Evolutionary conservation across 2,113 vertebrate species (phyloP).

Genomic region (Bubalus kerabau): DNA sequence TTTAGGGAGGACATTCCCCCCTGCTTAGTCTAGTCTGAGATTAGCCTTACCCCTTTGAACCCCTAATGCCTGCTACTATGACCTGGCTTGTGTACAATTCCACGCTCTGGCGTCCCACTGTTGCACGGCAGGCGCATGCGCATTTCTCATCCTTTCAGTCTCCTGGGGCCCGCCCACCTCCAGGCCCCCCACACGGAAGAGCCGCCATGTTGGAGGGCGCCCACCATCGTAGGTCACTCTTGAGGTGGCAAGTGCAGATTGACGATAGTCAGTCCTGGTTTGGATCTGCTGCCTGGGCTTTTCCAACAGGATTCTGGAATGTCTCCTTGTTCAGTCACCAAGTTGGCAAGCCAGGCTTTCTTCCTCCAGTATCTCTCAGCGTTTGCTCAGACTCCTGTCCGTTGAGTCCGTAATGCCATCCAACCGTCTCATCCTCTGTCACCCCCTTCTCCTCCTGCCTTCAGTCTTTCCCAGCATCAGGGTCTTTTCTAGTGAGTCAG

Average conservation of each 20-base stretch:
- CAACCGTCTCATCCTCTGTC: not conserved
- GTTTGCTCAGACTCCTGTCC: not conserved
- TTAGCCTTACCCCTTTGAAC: not conserved
- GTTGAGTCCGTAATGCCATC: not conserved
- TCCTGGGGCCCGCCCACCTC: not conserved
- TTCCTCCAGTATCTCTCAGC: not conserved
- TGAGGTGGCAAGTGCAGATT: not conserved
- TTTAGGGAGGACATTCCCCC: not conserved
- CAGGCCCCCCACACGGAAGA: accelerated
- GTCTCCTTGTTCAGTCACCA: not conserved
- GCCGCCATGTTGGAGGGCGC: accelerated
- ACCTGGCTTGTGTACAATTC: not conserved
- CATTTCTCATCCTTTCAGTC: not conserved
- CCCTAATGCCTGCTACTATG: not conserved
- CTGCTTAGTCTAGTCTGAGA: not conserved
- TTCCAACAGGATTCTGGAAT: not conserved
- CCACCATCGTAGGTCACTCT: not conserved
- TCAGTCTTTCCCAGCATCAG: not conserved
- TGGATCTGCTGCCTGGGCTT: not conserved
- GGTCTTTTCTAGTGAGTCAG: not conserved
- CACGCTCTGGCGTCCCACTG: not conserved
- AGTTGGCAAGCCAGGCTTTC: not conserved
- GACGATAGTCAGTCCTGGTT: accelerated
- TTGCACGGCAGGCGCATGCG: accelerated
- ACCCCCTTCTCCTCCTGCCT: not conserved